Conservation (phyloP, 1,140 invertebrate genomes). For the Araneus ventricosus region DNA sequence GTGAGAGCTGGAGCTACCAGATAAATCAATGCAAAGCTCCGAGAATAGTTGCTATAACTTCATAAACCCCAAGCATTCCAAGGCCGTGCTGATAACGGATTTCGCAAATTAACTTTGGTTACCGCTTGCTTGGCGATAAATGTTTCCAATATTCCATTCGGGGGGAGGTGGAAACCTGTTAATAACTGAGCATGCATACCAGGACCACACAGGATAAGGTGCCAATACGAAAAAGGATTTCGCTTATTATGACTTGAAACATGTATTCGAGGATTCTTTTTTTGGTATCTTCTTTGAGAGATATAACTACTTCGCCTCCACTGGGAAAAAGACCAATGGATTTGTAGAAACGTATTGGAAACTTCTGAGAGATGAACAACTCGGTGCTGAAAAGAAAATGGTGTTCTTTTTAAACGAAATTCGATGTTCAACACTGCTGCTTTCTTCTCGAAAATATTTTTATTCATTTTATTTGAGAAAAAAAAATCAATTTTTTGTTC, state of each 20-base stretch:
- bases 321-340: not conserved
- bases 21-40: conserved; percentile 71
- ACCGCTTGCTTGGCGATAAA: conserved; percentile 71
- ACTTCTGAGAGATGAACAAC: not conserved
- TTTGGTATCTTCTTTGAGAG: not conserved
- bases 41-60: conserved; percentile 53
- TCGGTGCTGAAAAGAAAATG: not conserved
- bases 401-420: not conserved
- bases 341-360: conserved; percentile 8
- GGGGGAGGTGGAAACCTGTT: not conserved
- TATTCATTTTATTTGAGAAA: not conserved
- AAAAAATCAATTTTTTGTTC: no score
- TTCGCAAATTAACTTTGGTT: conserved; percentile 75
- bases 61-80: conserved; percentile 45
- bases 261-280: not conserved
- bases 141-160: conserved; percentile 72
- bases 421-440: not conserved
- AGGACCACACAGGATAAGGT: not conserved
- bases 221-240: conserved; percentile 20
- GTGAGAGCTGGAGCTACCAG: conserved; percentile 26
- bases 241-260: not conserved
- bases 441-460: not conserved
- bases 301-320: not conserved
- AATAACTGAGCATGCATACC: not conserved
- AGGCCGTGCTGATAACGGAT: conserved; percentile 67